Base-by-base conservation (phyloP, 2,888 invertebrate species). In the Gymnocheta viridis region DNA sequence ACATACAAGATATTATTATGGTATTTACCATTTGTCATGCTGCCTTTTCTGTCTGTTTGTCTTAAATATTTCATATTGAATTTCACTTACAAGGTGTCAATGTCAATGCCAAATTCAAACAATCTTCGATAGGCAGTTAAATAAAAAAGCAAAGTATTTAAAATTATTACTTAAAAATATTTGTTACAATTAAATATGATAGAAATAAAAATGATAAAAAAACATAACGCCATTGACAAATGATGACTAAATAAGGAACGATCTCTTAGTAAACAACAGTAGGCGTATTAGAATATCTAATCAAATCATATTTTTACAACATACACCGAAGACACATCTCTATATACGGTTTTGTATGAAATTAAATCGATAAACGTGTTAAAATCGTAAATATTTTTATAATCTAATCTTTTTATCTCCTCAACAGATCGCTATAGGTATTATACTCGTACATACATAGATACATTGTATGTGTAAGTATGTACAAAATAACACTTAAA, bases 261-360 rank as follows among this genome's bases (percentile, higher is more conserved):
- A 64, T 54, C 9, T 54, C 9, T 41, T 54, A 29, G 22, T 47
- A 60, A 41, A 44, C 41, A 22, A 54, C 38, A 29, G 64, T 64
- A 54, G 74, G 74, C 51, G 54, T 51, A 29, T 54, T 12, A 29
- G 12, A 74, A 22, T 51, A 51, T 51, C n/a, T n/a, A n/a, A n/a
- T 51, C 2, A 51, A 51, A 51, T 51, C 22, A 51, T n/a, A 24
- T 5, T 29, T 62, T 73, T 51, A 49, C 38, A 62, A 38, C 4
- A 73, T 12, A 67, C 19, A 27, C 2, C 24, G 27, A 44, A 9
- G n/a, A 44, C 4, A 17, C 10, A 56, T 56, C 56, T 56, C 70
- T 58, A 47, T 14, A 58, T 56, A 29, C 19, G 32, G 47, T 29
- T 44, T 19, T 49, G 35, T 32, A 38, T 44, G 41, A 70, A 56